Evolutionary conservation across 92 coral and sea anemone species (phyloP).

Genomic region (Siderastrea siderea): DNA sequence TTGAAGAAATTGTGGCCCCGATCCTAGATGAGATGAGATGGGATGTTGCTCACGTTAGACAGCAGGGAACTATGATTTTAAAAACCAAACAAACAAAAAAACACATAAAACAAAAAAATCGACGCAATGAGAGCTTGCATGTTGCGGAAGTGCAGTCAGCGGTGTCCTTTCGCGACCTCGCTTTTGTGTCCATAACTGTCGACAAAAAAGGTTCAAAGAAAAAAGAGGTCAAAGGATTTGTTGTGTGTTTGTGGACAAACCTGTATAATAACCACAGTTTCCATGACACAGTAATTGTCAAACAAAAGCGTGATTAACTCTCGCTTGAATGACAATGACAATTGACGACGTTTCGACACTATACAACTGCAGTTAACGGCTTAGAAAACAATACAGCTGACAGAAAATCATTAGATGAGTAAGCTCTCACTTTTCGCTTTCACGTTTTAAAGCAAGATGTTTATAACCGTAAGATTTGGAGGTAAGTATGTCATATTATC

Average conservation of each 20-base stretch:
- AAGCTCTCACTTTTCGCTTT: not conserved
- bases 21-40: no score
- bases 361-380: not conserved
- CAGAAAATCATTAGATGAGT: not conserved
- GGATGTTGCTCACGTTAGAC: no score
- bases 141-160: no score
- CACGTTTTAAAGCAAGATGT: slow-evolving; percentile 62
- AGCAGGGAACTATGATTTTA: no score
- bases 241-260: not conserved
- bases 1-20: no score
- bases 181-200: not conserved
- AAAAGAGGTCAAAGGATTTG: not conserved
- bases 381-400: not conserved
- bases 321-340: slow-evolving; percentile 22
- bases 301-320: slow-evolving; percentile 20
- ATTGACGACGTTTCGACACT: slow-evolving; percentile 23
- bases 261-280: not conserved
- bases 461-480: slow-evolving; percentile 93
- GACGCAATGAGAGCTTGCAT: no score
- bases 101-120: no score
- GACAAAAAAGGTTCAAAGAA: not conserved
- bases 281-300: slow-evolving; percentile 34
- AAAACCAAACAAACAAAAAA: no score
- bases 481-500: slow-evolving; percentile 68
- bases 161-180: not conserved